phyloP scores from a whole-genome alignment of 2,113 vertebrate genomes.

The Shinisaurus crocodilurus region DNA sequence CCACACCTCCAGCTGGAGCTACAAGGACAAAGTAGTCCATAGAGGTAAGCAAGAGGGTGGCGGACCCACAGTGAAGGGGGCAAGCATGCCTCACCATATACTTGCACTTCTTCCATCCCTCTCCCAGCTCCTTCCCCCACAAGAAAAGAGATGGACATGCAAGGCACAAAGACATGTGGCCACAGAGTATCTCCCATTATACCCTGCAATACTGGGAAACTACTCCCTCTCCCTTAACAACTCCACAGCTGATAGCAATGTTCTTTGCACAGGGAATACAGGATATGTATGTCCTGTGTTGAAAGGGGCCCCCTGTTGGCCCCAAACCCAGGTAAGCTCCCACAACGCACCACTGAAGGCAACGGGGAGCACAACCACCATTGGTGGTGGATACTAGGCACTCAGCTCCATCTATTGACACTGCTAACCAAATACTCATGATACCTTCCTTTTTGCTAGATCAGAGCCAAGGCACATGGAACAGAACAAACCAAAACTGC shows the following conservation, averaged over 20 bases:
- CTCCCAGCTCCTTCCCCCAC: not conserved
- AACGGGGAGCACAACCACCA: not conserved
- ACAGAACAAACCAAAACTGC: not conserved
- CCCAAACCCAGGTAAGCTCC: not conserved
- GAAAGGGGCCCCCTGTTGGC: not conserved
- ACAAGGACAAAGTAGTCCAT: not conserved
- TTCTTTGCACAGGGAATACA: not conserved
- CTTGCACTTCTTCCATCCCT: not conserved
- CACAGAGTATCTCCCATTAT: not conserved
- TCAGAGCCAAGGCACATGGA: not conserved
- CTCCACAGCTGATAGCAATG: not conserved
- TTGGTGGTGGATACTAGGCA: not conserved
- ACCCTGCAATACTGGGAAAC: not conserved
- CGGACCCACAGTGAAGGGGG: not conserved
- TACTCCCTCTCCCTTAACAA: not conserved
- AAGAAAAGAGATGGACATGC: not conserved
- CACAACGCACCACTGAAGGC: not conserved
- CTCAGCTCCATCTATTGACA: not conserved
- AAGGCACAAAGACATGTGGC: not conserved
- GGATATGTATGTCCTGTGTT: not conserved
- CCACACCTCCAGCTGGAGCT: not conserved
- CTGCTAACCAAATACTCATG: not conserved
- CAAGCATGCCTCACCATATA: not conserved
- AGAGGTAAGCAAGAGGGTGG: conserved; percentile 7
- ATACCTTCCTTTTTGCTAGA: not conserved